Base-by-base conservation (phyloP, 1,140 invertebrate species). In the Apis laboriosa region DNA sequence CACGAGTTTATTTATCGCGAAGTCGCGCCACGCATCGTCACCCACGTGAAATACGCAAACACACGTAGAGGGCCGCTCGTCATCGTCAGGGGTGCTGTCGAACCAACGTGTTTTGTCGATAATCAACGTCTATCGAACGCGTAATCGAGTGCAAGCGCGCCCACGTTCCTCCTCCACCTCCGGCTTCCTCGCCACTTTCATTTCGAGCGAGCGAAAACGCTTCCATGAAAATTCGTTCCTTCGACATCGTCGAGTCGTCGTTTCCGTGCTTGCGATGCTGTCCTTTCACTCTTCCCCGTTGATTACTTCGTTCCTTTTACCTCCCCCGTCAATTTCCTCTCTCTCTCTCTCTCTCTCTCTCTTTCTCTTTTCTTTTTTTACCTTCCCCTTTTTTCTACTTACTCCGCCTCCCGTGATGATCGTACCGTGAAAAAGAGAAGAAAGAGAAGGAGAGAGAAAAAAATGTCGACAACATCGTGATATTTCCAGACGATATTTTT, bases 51-150 rank as follows among this genome's bases (percentile, higher is more conserved):
- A 67, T 55, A 70, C 72, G 73, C 72, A 77, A 80, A 58, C 73
- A 64, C 28, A 71, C 51, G 86, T 84, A 84, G 60, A 74, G 75
- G 63, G 76, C 60, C 74, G 86, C 84, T 88, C 86, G 87, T 88
- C 87, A 88, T 88, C 87, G 87, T 88, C 86, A 88, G 87, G 86
- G 72, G 72, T 43, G 83, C 86, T 88, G 87, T 89, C 88, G 85
- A 89, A 87, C 84, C 87, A 88, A 89, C 88, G 87, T 89, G 87
- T 89, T 89, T 89, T 87, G 88, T 89, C 88, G 87, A 89, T 89
- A 89, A 88, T 88, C 87, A 88, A 88, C 87, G 87, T 88, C 87
- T 86, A 88, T 88, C 86, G 87, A 88, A 88, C 83, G 84, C 86
- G 87, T 88, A 88, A 88, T 88, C 87, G 86, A 88, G 87, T 88